Base-by-base conservation (phyloP, 2,797 vertebrate species). In the Myotis daubentonii region DNA sequence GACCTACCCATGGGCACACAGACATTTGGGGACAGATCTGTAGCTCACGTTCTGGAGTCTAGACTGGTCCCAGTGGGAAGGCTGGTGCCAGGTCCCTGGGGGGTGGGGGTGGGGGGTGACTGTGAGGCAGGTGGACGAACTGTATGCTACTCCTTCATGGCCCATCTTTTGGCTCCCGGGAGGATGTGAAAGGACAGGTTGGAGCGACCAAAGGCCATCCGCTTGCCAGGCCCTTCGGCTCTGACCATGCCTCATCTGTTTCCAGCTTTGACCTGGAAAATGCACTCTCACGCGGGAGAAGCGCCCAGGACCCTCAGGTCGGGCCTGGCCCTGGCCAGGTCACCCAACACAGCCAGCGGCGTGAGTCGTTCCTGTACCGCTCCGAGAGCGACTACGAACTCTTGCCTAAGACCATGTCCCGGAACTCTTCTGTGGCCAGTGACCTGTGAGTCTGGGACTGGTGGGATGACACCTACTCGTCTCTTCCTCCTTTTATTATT, bases 331-430 rank as follows among this genome's bases (percentile, higher is more conserved):
- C 99, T 0, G 99, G 99, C 90, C 98, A 99, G 94, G 98, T 99
- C 49, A 92, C 98, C 82, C 98, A 98, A 8, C 99, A 99, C 57
- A 98, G 99, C 96, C 99, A 99, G 98, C 98, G 99, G 80, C 98
- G 99, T 0, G 99, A 99, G 97, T 99, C 99, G 93, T 99, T 99
- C 98, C 99, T 99, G 10, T 99, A 99, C 98, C 99, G 99, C 91
- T 99, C 99, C 0, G 99, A 99, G 98, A 99, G 99, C 0, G 99
- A 99, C 98, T 99, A 99, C 13, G 99, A 99, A 97, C 98, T 99
- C 86, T 99, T 99, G 11, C 99, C 99, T 1, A 99, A 99, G 97
- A 98, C 98, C 97, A 98, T 99, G 95, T 99, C 99, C 95, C 98
- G 99, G 96, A 99, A 99, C 98, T 99, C 99, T 20, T 99, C 99